Conservation (phyloP, 2,797 vertebrate genomes). For the Tamandua tetradactyla region DNA sequence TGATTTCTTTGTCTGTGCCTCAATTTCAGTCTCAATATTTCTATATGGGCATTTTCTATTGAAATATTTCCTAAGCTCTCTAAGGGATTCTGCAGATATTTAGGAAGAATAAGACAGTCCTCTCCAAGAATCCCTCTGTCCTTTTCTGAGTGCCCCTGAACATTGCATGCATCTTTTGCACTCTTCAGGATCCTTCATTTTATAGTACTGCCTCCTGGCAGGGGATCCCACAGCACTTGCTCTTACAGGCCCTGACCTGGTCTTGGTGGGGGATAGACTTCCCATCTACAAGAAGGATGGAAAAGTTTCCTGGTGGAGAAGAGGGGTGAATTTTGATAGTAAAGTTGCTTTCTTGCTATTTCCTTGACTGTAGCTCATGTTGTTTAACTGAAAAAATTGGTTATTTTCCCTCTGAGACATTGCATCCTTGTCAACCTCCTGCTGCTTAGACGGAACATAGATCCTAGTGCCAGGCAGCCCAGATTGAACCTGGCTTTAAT, state of each 20-base stretch:
- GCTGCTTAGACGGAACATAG: background rate
- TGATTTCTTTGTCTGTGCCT: background rate
- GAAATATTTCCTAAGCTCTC: background rate
- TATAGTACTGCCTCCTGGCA: background rate
- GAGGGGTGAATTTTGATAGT: background rate
- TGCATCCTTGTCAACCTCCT: background rate
- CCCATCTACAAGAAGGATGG: background rate
- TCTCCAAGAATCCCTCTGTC: background rate
- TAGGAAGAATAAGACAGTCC: background rate
- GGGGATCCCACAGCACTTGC: fast-evolving
- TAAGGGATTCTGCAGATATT: background rate
- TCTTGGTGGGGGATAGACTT: background rate
- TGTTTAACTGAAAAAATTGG: background rate
- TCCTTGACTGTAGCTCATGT: background rate
- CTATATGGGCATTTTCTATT: background rate
- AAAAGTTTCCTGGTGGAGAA: background rate
- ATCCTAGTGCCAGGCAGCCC: background rate
- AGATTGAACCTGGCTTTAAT: background rate
- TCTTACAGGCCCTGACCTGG: background rate
- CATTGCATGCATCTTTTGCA: background rate
- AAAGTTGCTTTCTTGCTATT: background rate
- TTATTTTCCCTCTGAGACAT: background rate
- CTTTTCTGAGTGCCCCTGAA: background rate
- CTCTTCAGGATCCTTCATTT: background rate
- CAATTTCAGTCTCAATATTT: background rate